These are phyloP conservation scores for Amphiprion clarkii DNA, from an alignment of 2,797 vertebrate species.

Conservation along the genomic window DNA sequence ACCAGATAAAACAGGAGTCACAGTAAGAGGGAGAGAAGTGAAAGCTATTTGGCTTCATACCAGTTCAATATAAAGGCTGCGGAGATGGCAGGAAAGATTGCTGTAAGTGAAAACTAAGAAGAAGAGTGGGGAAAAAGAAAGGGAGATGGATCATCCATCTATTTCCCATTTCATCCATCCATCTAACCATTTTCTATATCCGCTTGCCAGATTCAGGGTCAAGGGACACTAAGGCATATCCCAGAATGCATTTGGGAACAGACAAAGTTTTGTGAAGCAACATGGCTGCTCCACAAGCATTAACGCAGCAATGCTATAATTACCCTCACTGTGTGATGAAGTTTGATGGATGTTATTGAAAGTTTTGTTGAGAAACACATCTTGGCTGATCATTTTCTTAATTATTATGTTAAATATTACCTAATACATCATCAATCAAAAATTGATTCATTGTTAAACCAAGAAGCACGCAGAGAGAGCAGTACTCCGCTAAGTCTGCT, in stretches of 20 bases:
- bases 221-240: not conserved
- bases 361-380: not conserved
- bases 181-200: conserved; percentile 33
- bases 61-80: conserved; percentile 54
- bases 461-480: too few relatives aligned
- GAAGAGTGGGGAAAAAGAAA: conserved; percentile 22
- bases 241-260: conserved; percentile 10
- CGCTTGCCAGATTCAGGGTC: conserved; percentile 2
- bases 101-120: conserved; percentile 42
- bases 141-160: conserved; percentile 27
- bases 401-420: too few relatives aligned
- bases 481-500: too few relatives aligned
- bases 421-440: too few relatives aligned
- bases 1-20: conserved; percentile 51
- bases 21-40: conserved; percentile 41
- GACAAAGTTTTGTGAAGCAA: conserved; percentile 1
- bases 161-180: conserved; percentile 36
- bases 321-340: not conserved
- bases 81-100: conserved; percentile 57
- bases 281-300: not conserved
- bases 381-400: not conserved
- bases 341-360: not conserved
- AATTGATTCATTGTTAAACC: too few relatives aligned
- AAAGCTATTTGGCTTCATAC: conserved; percentile 60
- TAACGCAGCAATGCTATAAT: not conserved